These are phyloP conservation scores for Petromus typicus DNA, from an alignment of 2,113 vertebrate genomes.

Conservation along the genomic window DNA sequence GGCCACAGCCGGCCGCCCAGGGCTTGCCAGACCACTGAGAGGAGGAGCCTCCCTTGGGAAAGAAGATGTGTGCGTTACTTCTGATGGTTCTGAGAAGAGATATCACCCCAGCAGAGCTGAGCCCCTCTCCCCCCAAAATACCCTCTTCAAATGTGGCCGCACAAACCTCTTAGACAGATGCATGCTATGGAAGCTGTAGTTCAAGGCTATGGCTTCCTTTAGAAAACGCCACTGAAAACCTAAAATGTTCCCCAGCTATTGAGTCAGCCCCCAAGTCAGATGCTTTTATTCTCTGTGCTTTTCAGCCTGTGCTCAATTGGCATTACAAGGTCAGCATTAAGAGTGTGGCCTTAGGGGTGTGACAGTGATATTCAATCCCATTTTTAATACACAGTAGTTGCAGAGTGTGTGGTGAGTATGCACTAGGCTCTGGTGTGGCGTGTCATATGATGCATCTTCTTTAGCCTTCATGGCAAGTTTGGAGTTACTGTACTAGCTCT, in stretches of 20 bases:
- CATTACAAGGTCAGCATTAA: not conserved
- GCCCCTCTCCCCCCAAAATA: not conserved
- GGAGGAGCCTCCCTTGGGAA: not conserved
- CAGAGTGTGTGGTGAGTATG: not conserved
- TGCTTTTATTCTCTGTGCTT: not conserved
- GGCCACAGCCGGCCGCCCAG: not conserved
- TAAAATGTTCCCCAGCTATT: not conserved
- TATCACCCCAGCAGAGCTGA: accelerated
- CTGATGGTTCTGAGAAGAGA: not conserved
- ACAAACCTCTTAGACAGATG: not conserved
- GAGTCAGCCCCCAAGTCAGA: not conserved
- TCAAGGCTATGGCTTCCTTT: not conserved
- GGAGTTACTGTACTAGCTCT: too few relatives aligned
- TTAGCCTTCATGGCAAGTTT: not conserved
- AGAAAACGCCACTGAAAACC: not conserved
- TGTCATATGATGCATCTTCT: not conserved
- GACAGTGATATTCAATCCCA: too few relatives aligned
- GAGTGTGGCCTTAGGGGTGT: not conserved
- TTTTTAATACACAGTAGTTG: not conserved
- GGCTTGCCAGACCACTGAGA: not conserved
- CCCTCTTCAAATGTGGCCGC: not conserved
- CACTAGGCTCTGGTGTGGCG: not conserved
- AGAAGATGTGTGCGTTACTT: not conserved
- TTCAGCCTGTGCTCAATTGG: not conserved
- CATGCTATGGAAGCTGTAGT: not conserved